phyloP scores from a whole-genome alignment of 2,888 invertebrate species.

The Stramonita haemastoma region DNA sequence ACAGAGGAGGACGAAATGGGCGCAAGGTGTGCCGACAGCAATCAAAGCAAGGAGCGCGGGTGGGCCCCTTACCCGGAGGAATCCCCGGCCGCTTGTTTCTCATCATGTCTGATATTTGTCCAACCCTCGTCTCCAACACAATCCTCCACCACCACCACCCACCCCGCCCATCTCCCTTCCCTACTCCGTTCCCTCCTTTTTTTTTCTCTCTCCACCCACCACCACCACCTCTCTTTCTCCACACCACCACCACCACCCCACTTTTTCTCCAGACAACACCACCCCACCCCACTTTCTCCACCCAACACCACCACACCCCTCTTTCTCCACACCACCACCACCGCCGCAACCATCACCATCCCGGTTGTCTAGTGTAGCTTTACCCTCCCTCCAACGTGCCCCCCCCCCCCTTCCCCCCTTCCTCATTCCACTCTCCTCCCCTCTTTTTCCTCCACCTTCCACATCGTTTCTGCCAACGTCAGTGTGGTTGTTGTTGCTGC shows the following conservation, averaged over 20 bases:
- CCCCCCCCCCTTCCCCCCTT: not conserved
- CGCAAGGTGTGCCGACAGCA: conserved; percentile 25
- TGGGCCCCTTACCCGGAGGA: conserved; percentile 32
- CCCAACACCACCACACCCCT: not conserved
- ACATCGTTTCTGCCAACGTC: no score
- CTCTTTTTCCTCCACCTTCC: no score
- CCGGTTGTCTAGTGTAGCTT: no score
- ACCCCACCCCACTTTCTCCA: not conserved
- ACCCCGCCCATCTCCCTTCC: not conserved
- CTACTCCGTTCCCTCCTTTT: not conserved
- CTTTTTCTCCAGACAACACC: not conserved
- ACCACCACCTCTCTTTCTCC: not conserved
- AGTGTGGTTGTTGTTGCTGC: not conserved
- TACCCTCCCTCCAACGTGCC: not conserved
- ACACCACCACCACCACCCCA: not conserved
- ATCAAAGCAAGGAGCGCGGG: conserved; percentile 39
- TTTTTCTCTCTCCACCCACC: not conserved
- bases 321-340: not conserved
- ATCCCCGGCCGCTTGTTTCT: conserved; percentile 28
- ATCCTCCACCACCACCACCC: not conserved
- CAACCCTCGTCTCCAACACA: conserved; percentile 25
- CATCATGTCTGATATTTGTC: conserved; percentile 38
- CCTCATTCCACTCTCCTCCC: not conserved
- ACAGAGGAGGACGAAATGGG: conserved; percentile 9
- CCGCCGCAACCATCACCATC: not conserved